These are phyloP conservation scores for Hydrocynus forskahlii DNA, from an alignment of 2,797 vertebrate species.

Conservation along the genomic window DNA sequence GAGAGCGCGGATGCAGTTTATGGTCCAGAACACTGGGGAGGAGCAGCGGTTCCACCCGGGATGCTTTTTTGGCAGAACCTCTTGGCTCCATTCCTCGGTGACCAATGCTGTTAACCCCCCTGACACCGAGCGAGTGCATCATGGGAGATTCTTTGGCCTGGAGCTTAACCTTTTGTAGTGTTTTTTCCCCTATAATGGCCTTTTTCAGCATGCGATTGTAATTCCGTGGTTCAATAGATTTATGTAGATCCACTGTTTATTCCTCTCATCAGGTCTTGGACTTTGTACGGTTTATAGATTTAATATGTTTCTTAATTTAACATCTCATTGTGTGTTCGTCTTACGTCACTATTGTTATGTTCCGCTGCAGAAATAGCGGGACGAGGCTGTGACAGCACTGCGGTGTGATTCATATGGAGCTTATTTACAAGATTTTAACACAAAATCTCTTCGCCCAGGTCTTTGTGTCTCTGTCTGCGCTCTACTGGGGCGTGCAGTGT, in stretches of 20 bases:
- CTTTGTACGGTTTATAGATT: not conserved
- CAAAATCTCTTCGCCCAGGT: constrained; percentile 73
- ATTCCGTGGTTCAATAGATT: not conserved
- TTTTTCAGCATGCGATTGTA: constrained; percentile 31
- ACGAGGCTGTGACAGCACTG: not conserved
- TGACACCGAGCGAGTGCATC: constrained; percentile 76
- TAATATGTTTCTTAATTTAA: too few relatives aligned
- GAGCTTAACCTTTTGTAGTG: constrained; percentile 62
- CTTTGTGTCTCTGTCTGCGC: constrained; percentile 83
- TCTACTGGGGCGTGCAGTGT: constrained; percentile 84
- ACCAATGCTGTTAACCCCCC: constrained; percentile 73
- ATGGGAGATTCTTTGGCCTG: constrained; percentile 73
- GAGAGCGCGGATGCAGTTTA: constrained; percentile 90
- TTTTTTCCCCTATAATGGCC: constrained; percentile 36
- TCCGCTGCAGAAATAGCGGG: not conserved
- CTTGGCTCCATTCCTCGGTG: constrained; percentile 73
- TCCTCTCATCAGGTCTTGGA: not conserved
- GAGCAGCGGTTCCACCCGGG: constrained; percentile 66
- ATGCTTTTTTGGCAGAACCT: constrained; percentile 77
- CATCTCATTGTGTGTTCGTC: not conserved
- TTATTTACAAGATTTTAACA: not conserved
- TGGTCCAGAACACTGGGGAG: constrained; percentile 83
- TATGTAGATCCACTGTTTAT: not conserved
- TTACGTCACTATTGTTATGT: not conserved
- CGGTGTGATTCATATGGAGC: not conserved